Conservation (phyloP, 2,888 invertebrate species). For the Apantesis nais region DNA sequence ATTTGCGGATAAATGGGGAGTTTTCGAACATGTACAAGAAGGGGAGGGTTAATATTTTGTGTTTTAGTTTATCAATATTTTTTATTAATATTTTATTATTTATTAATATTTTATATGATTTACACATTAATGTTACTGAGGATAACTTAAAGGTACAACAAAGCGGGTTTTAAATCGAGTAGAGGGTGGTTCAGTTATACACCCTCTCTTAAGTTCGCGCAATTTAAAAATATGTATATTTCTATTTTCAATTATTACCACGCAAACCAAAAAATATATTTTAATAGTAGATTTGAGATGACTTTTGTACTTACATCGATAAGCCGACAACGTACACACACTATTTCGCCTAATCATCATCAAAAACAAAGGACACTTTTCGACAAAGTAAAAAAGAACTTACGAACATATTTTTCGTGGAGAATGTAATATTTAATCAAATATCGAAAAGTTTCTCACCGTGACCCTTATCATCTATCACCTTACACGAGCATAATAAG, state of each 20-base stretch:
- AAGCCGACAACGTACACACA: not conserved
- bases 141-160: not conserved
- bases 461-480: conserved; percentile 64
- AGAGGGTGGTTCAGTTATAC: not conserved
- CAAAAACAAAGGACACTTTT: not conserved
- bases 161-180: not conserved
- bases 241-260: too few relatives aligned
- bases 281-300: too few relatives aligned
- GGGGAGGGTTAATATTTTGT: too few relatives aligned
- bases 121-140: not conserved
- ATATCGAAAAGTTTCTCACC: conserved; percentile 40
- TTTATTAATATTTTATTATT: too few relatives aligned
- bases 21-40: too few relatives aligned
- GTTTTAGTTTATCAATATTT: too few relatives aligned
- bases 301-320: not conserved
- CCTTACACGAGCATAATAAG: conserved; percentile 33
- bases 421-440: conserved; percentile 33
- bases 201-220: not conserved
- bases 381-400: not conserved
- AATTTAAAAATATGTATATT: too few relatives aligned
- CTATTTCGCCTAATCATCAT: not conserved
- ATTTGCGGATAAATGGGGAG: too few relatives aligned
- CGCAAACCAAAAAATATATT: too few relatives aligned
- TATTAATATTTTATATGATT: too few relatives aligned
- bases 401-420: not conserved